Evolutionary conservation across 2,888 invertebrate genomes (phyloP).

Genomic region (Rhamphomyia laevipes): DNA sequence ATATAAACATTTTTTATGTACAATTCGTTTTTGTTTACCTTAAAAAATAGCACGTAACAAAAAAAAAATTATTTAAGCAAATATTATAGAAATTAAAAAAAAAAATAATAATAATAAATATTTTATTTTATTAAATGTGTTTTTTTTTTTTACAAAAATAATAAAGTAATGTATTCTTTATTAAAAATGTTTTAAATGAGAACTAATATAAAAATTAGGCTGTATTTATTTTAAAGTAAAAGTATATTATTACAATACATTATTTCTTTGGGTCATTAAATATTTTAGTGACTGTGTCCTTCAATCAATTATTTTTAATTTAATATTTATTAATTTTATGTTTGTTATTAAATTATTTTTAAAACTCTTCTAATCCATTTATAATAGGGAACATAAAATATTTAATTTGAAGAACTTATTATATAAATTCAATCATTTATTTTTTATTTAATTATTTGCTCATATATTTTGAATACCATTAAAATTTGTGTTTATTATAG

Average conservation of each 20-base stretch:
- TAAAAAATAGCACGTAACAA: too few relatives aligned
- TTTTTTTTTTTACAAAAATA: background rate
- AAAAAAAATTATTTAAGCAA: too few relatives aligned
- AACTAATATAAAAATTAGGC: background rate
- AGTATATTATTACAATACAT: background rate
- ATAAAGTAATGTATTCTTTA: background rate
- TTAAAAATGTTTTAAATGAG: conserved; percentile 1
- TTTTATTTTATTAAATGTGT: background rate
- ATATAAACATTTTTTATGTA: background rate
- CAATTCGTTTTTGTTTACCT: too few relatives aligned
- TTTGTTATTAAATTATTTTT: background rate
- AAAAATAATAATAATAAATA: background rate
- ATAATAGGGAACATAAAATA: background rate
- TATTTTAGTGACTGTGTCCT: background rate
- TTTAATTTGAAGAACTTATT: background rate
- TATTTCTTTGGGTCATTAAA: conserved; percentile 1
- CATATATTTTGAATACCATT: too few relatives aligned
- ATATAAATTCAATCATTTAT: background rate
- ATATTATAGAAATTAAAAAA: background rate
- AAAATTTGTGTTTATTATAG: too few relatives aligned
- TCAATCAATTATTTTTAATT: background rate
- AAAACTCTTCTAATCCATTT: background rate
- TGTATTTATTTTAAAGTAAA: too few relatives aligned
- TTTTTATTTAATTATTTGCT: too few relatives aligned
- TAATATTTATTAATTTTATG: background rate